Conservation (phyloP, 2,888 invertebrate genomes). For the Polymixis flavicincta region DNA sequence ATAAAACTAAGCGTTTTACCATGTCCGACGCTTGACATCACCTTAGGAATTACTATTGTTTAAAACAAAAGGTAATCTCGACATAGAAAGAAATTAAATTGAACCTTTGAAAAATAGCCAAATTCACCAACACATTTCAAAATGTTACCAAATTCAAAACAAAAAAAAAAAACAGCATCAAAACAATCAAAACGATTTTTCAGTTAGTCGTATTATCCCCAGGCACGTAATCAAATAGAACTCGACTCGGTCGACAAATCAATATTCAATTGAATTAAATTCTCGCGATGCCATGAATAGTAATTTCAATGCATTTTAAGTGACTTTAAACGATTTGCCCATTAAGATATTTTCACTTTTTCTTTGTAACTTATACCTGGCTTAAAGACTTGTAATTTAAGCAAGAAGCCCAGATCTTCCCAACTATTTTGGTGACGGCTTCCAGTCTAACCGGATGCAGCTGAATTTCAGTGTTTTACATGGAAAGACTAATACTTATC, state of each 20-base stretch:
- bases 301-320: conserved; percentile 58
- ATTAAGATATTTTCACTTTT: conserved; percentile 35
- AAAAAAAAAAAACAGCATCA: background rate
- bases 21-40: too few relatives aligned
- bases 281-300: conserved; percentile 49
- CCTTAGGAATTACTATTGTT: background rate
- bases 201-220: conserved; percentile 21
- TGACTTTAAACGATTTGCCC: conserved; percentile 45
- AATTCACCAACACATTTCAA: background rate
- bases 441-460: too few relatives aligned
- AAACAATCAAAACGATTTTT: conserved; percentile 40
- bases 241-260: conserved; percentile 35
- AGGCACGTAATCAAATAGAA: conserved; percentile 50
- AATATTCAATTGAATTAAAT: conserved; percentile 58
- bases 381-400: background rate
- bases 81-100: background rate
- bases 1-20: too few relatives aligned
- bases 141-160: background rate
- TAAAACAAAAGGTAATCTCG: background rate
- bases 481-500: too few relatives aligned
- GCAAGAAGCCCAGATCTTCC: too few relatives aligned
- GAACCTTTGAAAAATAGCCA: background rate
- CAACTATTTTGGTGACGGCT: too few relatives aligned
- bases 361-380: conserved; percentile 2
- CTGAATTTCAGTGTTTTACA: too few relatives aligned